A percentile compares a stretch with the other conserved stretches of the same genome.
phyloP scores from a whole-genome alignment of 1,140 invertebrate species.

The Listronotus oregonensis region DNA sequence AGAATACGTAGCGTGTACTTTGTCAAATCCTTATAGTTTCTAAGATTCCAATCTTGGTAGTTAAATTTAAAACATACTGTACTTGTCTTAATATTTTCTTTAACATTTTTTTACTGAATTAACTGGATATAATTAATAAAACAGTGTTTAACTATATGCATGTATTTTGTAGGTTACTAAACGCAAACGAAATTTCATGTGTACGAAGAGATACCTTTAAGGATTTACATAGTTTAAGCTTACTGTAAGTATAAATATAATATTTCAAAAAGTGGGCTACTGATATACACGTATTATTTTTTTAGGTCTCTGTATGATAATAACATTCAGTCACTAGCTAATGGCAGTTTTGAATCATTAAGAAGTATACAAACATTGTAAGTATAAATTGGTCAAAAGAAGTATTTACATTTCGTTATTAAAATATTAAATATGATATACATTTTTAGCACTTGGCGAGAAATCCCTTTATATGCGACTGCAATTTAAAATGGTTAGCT shows the following conservation, averaged over 20 bases:
- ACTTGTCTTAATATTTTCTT: too few species aligned
- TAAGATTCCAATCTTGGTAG: too few species aligned
- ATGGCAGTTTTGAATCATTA: slow-evolving; percentile 94
- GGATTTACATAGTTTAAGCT: slow-evolving; percentile 87
- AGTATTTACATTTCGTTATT: not conserved
- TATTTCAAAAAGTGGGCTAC: not conserved
- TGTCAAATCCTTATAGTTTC: too few species aligned
- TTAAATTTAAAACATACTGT: too few species aligned
- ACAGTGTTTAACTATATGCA: slow-evolving; percentile 13
- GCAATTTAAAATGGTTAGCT: slow-evolving; percentile 93
- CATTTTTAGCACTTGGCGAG: slow-evolving; percentile 86
- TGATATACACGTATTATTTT: slow-evolving; percentile 34
- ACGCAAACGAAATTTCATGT: slow-evolving; percentile 97
- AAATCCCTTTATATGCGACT: slow-evolving; percentile 99
- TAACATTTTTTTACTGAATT: too few species aligned
- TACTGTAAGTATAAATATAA: slow-evolving; percentile 76
- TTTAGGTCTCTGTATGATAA: slow-evolving; percentile 96
- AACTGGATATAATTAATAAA: not conserved
- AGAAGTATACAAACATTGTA: slow-evolving; percentile 94
- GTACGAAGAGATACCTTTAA: slow-evolving; percentile 92
- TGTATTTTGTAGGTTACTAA: slow-evolving; percentile 76
- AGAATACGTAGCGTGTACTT: too few species aligned
- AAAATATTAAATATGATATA: not conserved
- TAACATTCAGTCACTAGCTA: slow-evolving; percentile 92
- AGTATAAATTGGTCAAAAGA: slow-evolving; percentile 59